Evolutionary conservation across 2,888 invertebrate species (phyloP), one percentile per base, ranked within the genome.

Genomic region (Phoenoteleia sp.): DNA sequence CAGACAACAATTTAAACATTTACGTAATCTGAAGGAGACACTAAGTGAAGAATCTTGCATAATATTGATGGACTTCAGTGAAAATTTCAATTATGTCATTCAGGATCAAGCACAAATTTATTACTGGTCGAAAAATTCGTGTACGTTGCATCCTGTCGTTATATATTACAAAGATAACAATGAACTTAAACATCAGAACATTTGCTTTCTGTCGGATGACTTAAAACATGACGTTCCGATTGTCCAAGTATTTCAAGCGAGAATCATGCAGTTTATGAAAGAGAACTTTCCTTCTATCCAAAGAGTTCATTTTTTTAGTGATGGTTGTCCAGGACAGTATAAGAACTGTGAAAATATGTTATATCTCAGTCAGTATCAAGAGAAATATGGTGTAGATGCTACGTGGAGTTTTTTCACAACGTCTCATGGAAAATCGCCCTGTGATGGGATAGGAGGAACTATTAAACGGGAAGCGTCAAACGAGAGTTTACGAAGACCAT

Each of bases 131-230:
- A 80, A 72, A 36, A 56, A 64, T 2, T 11, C 23, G 25, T 71
- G 71, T 17, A 79, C 79, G 21, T 2, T 79, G 25, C 71, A 79
- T 71, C 64, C 79, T 11, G 52, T 25, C 19, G 29, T 71, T 21
- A 60, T 79, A 5, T 79, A 79, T 69, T 71, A 71, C 13, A 72
- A 47, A 71, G 1, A 62, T 5, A 60, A 13, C 19, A 27, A 79
- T n/a, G 49, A 71, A 64, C 4, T 62, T 7, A 25, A 52, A 29
- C 45, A 56, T 36, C 19, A 60, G 19, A 60, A 29, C 33, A 3
- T 79, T 39, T 79, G 79, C 13, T 62, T 29, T 45, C 1, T 79
- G 3, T 79, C 69, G n/a, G 71, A 71, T 27, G 79, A 79, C 23
- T 56, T 79, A 15, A 79, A 79, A 33, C 79, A 79, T 15, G 79